Evolutionary conservation across 2,797 vertebrate species (phyloP).

Genomic region (Pipistrellus pygmaeus): DNA sequence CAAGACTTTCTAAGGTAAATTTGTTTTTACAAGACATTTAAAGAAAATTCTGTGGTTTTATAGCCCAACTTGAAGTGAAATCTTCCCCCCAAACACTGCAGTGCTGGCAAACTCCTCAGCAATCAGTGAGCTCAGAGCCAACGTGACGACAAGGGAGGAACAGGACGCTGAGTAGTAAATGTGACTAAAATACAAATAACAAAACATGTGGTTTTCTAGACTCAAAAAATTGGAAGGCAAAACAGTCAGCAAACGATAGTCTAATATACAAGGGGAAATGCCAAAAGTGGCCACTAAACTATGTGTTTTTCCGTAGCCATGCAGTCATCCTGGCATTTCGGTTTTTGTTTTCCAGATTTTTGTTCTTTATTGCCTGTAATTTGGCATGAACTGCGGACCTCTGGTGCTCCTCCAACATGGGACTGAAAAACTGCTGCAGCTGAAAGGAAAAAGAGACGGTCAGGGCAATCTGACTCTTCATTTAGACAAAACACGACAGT

Average conservation of each 20-base stretch:
- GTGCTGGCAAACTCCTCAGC: conserved; percentile 16
- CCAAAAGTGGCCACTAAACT: conserved; percentile 58
- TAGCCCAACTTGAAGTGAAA: not conserved
- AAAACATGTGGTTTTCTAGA: conserved; percentile 65
- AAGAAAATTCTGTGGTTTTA: conserved; percentile 49
- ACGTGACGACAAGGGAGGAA: not conserved
- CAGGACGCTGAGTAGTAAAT: conserved; percentile 11
- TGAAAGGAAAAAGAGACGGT: conserved; percentile 75
- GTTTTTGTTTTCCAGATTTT: conserved; percentile 81
- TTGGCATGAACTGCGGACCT: conserved; percentile 62
- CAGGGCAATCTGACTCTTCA: not conserved
- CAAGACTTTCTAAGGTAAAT: conserved; percentile 23
- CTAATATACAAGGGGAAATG: not conserved
- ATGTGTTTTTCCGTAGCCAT: conserved; percentile 87
- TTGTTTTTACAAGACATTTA: conserved; percentile 55
- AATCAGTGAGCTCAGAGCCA: not conserved
- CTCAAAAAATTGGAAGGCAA: conserved; percentile 23
- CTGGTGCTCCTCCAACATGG: conserved; percentile 84
- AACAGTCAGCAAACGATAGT: conserved; percentile 30
- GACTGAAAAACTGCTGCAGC: conserved; percentile 87
- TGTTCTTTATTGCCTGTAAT: conserved; percentile 80
- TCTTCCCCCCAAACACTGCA: conserved; percentile 39
- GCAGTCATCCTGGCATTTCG: conserved; percentile 69
- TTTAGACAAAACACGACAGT: not conserved
- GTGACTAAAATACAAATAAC: conserved; percentile 52